Percentiles rank a stretch among this genome's conserved stretches.
These are phyloP conservation scores for Clunio marinus DNA, from an alignment of 2,888 invertebrate genomes.

Conservation along the genomic window DNA sequence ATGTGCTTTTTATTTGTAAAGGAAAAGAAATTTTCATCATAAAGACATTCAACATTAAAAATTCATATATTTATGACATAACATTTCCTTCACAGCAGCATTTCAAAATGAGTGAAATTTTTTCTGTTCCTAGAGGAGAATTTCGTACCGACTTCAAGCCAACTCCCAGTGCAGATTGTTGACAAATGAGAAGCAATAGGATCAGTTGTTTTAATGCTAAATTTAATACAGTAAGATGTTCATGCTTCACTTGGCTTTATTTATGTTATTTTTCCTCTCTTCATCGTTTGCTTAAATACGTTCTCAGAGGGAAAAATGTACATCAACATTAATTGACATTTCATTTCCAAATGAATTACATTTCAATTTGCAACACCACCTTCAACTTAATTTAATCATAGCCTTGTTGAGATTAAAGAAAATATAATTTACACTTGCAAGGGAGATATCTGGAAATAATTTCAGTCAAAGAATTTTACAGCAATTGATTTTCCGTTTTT, in stretches of 20 bases:
- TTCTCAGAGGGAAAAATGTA: no score
- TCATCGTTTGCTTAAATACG: no score
- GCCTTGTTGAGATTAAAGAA: no score
- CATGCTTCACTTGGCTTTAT: not conserved
- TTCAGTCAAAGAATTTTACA: not conserved
- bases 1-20: constrained; percentile 28
- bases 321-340: constrained; percentile 1
- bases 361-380: not conserved
- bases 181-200: no score
- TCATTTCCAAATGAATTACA: not conserved
- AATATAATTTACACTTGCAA: constrained; percentile 5
- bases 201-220: no score
- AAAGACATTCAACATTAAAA: constrained; percentile 32
- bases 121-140: no score
- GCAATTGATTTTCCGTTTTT: not conserved
- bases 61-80: constrained; percentile 29
- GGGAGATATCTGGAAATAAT: not conserved
- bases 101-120: not conserved
- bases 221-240: not conserved
- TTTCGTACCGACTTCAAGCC: no score
- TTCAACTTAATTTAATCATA: not conserved
- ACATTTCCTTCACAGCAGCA: not conserved
- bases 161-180: no score
- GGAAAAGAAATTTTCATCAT: constrained; percentile 25
- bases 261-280: no score